Percentiles rank a stretch among this genome's conserved stretches.
These are phyloP conservation scores for Gymnoscelis rufifasciata DNA, from an alignment of 2,888 invertebrate genomes.

Conservation along the genomic window DNA sequence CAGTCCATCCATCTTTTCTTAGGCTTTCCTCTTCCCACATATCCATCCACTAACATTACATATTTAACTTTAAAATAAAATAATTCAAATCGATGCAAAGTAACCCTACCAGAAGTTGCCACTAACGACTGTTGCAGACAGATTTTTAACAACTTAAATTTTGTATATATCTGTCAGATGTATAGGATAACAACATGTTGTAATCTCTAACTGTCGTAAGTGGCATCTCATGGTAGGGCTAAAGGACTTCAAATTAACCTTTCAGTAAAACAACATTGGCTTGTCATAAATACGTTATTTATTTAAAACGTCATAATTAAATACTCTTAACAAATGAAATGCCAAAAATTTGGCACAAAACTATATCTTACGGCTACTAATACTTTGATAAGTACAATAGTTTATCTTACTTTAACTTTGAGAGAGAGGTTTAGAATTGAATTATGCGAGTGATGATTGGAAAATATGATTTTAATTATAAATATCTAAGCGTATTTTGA, in stretches of 20 bases:
- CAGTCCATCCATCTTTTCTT: too few relatives aligned
- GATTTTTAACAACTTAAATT: too few relatives aligned
- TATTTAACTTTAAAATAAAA: too few relatives aligned
- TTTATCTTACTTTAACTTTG: conserved; percentile 46
- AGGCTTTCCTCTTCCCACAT: too few relatives aligned
- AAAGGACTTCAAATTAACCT: not conserved
- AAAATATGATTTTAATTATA: not conserved
- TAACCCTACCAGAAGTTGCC: too few relatives aligned
- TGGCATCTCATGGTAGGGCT: too few relatives aligned
- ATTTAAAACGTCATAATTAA: conserved; percentile 71
- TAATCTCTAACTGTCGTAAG: too few relatives aligned
- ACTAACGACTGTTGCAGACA: too few relatives aligned
- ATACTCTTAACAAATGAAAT: conserved; percentile 65
- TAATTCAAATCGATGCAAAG: too few relatives aligned
- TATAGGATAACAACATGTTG: too few relatives aligned
- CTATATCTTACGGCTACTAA: conserved; percentile 53
- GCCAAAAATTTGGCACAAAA: conserved; percentile 71
- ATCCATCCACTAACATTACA: too few relatives aligned
- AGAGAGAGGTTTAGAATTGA: conserved; percentile 53
- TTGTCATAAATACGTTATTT: conserved; percentile 74
- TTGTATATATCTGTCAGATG: too few relatives aligned
- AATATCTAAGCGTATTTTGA: not conserved
- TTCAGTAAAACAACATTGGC: conserved; percentile 37
- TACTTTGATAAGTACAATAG: conserved; percentile 55
- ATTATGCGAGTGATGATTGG: conserved; percentile 4